Conservation (phyloP, 1,140 invertebrate genomes). For the Macrostomum lignano region DNA sequence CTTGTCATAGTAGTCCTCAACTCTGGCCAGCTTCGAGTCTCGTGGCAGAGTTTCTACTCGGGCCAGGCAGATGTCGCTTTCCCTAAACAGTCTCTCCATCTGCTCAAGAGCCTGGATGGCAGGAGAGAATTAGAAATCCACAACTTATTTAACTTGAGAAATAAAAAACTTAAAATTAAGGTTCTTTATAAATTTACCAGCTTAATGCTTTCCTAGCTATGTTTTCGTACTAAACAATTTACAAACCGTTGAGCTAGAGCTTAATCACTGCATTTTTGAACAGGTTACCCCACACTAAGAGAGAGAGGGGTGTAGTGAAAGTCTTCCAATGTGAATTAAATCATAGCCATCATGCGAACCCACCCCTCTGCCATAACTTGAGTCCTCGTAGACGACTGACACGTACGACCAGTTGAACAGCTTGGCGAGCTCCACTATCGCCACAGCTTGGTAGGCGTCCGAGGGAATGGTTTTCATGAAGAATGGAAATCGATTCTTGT, state of each 20-base stretch:
- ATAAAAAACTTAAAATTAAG: no score
- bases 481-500: conserved; percentile 41
- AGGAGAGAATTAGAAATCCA: not conserved
- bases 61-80: conserved; percentile 56
- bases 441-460: conserved; percentile 43
- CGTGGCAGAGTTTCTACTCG: conserved; percentile 68
- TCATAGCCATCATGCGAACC: conserved; percentile 2
- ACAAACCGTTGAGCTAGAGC: no score
- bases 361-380: conserved; percentile 25
- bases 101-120: conserved; percentile 53
- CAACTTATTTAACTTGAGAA: no score
- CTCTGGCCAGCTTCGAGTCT: conserved; percentile 58
- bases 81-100: conserved; percentile 44
- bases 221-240: no score
- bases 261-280: no score
- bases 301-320: no score
- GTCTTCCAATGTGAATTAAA: no score
- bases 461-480: conserved; percentile 48
- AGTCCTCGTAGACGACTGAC: conserved; percentile 36
- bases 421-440: conserved; percentile 39
- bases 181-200: no score
- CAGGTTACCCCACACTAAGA: no score
- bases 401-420: conserved; percentile 49
- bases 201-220: no score
- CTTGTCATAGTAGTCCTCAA: conserved; percentile 50